Conservation (phyloP, 2,888 invertebrate genomes). For the Polymixis flavicincta region DNA sequence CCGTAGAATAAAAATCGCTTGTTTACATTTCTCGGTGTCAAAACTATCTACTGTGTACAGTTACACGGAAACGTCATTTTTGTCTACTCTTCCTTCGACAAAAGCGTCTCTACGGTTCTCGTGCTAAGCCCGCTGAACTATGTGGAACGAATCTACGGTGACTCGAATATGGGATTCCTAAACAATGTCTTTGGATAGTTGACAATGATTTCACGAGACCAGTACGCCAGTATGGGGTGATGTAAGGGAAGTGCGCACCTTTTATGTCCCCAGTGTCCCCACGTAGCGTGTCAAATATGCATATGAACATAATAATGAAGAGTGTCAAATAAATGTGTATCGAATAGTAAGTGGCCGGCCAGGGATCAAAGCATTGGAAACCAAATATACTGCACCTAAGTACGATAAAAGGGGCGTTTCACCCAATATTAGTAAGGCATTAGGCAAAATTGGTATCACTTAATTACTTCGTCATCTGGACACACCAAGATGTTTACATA, state of each 20-base stretch:
- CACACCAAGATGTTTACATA: too few species aligned
- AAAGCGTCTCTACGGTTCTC: too few species aligned
- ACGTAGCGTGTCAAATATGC: not conserved
- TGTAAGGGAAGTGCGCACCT: not conserved
- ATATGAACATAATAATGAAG: not conserved
- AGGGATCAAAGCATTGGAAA: not conserved
- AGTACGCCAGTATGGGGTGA: not conserved
- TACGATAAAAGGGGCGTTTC: too few species aligned
- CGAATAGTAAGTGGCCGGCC: conserved; percentile 19
- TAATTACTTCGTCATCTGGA: too few species aligned
- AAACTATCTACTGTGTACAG: too few species aligned
- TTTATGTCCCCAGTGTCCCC: not conserved
- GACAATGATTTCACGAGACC: not conserved
- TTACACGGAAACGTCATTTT: too few species aligned
- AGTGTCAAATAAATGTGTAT: not conserved
- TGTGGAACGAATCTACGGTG: not conserved
- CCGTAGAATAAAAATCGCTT: too few species aligned
- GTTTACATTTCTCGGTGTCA: too few species aligned
- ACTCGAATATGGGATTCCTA: not conserved
- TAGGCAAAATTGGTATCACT: too few species aligned
- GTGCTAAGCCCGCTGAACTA: too few species aligned
- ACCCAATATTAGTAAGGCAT: too few species aligned
- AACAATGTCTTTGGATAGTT: not conserved
- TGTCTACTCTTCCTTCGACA: too few species aligned
- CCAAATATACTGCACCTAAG: not conserved